Conservation (phyloP, 2,113 vertebrate genomes). For the Sphyrna mokarran region DNA sequence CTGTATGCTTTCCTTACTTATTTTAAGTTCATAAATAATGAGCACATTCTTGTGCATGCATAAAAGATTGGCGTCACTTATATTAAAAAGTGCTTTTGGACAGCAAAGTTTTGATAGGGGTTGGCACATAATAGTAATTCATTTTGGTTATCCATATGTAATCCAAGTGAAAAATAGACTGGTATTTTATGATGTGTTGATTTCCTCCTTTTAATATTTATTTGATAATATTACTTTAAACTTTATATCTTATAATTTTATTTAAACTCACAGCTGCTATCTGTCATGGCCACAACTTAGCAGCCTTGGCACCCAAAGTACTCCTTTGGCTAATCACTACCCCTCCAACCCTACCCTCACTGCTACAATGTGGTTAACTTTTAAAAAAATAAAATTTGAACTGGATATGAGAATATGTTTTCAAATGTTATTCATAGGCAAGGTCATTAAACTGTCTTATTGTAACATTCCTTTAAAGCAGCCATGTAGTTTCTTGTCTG, state of each 20-base stretch:
- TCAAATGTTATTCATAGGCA: no score
- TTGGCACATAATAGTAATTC: no score
- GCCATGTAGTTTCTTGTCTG: background rate
- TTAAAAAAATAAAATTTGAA: no score
- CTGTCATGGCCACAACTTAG: background rate
- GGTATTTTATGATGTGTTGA: background rate
- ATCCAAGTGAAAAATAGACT: background rate
- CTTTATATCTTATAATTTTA: background rate
- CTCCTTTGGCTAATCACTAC: no score
- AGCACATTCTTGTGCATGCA: background rate
- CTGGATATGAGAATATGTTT: no score
- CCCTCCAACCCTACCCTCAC: no score
- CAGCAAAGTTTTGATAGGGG: background rate
- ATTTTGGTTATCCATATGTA: background rate
- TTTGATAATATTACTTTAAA: no score
- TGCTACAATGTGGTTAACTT: no score
- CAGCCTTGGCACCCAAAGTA: no score
- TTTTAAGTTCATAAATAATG: background rate
- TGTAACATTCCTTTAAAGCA: background rate
- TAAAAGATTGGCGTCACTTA: background rate
- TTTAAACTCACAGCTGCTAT: background rate
- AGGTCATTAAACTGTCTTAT: no score
- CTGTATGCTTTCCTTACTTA: background rate
- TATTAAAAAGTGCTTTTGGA: background rate
- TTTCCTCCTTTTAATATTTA: background rate